These are phyloP conservation scores for human (Homo sapiens) DNA, from an alignment of 2,113 vertebrate species.

Conservation along the genomic window GRCh38 chr3:169047001-169047500, in stretches of 20 bases:
- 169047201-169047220: background rate
- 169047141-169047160: background rate
- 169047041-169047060: background rate
- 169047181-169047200: background rate
- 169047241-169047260: conserved; percentile 43
- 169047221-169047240: conserved; percentile 19
- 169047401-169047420: background rate
- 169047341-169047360: background rate
- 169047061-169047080: background rate
- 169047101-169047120: conserved; percentile 15
- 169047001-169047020: conserved; percentile 28
- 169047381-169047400: background rate
- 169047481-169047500: background rate
- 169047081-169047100: background rate
- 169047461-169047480: background rate
- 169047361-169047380: background rate
- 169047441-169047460: background rate
- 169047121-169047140: background rate
- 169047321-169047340: background rate
- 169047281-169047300: background rate
- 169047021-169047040: background rate
- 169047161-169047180: background rate
- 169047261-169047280: background rate
- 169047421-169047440: background rate
- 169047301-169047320: background rate